phyloP scores from a whole-genome alignment of 1,140 invertebrate species.

The Bombus confusus region DNA sequence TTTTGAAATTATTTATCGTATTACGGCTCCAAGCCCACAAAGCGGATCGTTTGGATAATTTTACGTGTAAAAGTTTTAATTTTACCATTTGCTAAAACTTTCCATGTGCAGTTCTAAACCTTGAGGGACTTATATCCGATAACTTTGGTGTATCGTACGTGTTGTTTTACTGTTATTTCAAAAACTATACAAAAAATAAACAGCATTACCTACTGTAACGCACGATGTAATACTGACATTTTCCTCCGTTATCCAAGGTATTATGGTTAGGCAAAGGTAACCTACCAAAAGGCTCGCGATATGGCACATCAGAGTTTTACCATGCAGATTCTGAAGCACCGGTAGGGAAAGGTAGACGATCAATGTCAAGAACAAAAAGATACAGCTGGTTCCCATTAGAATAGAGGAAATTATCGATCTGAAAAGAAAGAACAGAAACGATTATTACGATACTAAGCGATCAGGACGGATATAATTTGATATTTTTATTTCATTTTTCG shows the following conservation, averaged over 20 bases:
- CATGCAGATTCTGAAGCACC: conserved; percentile 86
- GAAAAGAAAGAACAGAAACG: conserved; percentile 7
- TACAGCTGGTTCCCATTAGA: conserved; percentile 73
- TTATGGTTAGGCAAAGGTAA: conserved; percentile 83
- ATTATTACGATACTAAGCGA: background rate
- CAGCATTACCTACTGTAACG: conserved; percentile 68
- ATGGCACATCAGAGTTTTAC: conserved; percentile 87
- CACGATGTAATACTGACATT: conserved; percentile 42
- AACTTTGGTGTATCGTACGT: background rate
- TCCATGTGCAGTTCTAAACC: too few relatives aligned
- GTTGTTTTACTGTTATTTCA: background rate
- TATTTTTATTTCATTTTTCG: background rate
- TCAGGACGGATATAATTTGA: background rate
- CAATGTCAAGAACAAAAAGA: conserved; percentile 86
- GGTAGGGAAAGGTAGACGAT: conserved; percentile 86
- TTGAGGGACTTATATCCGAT: background rate
- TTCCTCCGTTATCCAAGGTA: conserved; percentile 51
- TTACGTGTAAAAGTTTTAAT: too few relatives aligned
- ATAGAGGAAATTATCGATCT: conserved; percentile 53
- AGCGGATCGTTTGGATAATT: too few relatives aligned
- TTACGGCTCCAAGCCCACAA: too few relatives aligned
- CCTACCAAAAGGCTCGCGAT: conserved; percentile 85
- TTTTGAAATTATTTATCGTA: too few relatives aligned
- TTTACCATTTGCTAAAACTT: too few relatives aligned
- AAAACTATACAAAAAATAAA: background rate